Evolutionary conservation across 2,113 vertebrate genomes (phyloP).

Genomic region (Sinocyclocheilus anshuiensis): DNA sequence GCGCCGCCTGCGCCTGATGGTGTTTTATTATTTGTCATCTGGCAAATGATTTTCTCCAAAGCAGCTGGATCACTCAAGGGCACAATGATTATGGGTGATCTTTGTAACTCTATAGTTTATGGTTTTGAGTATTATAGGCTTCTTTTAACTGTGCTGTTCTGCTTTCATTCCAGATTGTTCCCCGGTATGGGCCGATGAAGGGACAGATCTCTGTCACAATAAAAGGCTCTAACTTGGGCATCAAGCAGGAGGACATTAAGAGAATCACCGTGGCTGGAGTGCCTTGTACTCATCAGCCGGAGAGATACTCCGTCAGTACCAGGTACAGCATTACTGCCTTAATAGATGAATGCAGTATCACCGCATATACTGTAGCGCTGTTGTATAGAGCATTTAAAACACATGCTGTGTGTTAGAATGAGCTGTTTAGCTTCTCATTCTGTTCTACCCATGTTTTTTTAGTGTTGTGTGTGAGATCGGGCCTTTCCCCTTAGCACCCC

Average conservation of each 20-base stretch:
- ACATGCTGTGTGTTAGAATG: background rate
- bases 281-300: slow-evolving; percentile 79
- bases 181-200: slow-evolving; percentile 83
- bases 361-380: background rate
- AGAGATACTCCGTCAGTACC: slow-evolving; percentile 90
- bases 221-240: slow-evolving; percentile 91
- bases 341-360: background rate
- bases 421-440: background rate
- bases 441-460: background rate
- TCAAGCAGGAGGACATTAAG: slow-evolving; percentile 82
- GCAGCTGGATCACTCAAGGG: slow-evolving; percentile 7
- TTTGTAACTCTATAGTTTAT: background rate
- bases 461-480: slow-evolving; percentile 79
- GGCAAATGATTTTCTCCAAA: slow-evolving; percentile 7
- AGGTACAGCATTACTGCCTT: slow-evolving; percentile 73
- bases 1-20: background rate
- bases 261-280: slow-evolving; percentile 81
- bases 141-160: background rate
- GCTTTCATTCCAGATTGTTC: slow-evolving; percentile 80
- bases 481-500: slow-evolving; percentile 16
- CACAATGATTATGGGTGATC: background rate
- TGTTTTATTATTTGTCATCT: slow-evolving; percentile 26
- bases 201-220: slow-evolving; percentile 89
- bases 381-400: background rate
- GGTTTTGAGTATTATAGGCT: background rate